phyloP scores from a whole-genome alignment of 2,888 invertebrate species.

The Xanthorhoe spadicearia region DNA sequence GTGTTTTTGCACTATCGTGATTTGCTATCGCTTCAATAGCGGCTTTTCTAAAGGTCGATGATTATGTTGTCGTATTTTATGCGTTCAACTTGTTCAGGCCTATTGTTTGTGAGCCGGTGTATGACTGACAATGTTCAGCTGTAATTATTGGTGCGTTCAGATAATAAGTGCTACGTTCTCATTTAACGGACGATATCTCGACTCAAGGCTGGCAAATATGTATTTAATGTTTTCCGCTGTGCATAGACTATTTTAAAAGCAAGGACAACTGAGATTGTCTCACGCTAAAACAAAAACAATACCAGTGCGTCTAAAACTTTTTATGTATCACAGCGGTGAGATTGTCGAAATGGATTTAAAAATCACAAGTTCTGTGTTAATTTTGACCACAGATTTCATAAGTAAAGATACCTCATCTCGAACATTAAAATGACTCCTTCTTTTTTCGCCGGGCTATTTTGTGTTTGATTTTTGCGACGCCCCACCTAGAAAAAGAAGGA shows the following conservation, averaged over 20 bases:
- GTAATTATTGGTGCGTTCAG: slow-evolving; percentile 40
- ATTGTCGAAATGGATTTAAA: neutral
- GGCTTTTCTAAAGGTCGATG: slow-evolving; percentile 3
- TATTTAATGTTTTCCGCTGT: slow-evolving; percentile 30
- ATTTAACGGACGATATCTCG: slow-evolving; percentile 28
- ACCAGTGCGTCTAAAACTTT: slow-evolving; percentile 1
- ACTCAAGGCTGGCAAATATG: slow-evolving; percentile 30
- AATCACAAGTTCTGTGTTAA: neutral
- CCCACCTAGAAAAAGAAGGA: too few relatives aligned
- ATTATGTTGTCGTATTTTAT: slow-evolving; percentile 32
- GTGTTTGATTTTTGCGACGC: too few relatives aligned
- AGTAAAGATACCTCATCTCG: too few relatives aligned
- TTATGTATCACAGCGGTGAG: neutral
- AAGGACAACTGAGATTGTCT: slow-evolving; percentile 25
- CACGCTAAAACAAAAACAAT: slow-evolving; percentile 19
- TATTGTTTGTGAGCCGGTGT: slow-evolving; percentile 47
- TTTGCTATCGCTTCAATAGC: neutral
- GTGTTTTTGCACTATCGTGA: neutral
- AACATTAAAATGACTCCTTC: too few relatives aligned
- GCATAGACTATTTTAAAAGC: slow-evolving; percentile 23
- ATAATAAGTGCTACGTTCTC: slow-evolving; percentile 27
- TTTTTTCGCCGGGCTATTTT: too few relatives aligned
- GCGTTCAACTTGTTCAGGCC: slow-evolving; percentile 45
- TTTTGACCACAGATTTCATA: too few relatives aligned
- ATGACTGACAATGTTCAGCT: slow-evolving; percentile 43